phyloP scores from a whole-genome alignment of 35 echinoderm and acorn worm genomes.

The Ptychodera flava region DNA sequence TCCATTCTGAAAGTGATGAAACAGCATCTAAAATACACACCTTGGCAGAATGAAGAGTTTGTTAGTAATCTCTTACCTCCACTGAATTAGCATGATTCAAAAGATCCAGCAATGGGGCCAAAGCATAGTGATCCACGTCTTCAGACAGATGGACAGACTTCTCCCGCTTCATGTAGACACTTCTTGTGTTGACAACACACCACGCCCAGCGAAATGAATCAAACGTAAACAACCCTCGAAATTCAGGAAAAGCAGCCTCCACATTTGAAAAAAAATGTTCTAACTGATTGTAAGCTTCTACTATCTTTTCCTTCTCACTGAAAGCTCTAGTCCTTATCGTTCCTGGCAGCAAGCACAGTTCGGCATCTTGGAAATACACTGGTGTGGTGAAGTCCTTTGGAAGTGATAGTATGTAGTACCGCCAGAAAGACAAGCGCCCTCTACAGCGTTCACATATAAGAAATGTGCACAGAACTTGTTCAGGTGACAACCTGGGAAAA shows the following conservation, averaged over 20 bases:
- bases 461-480: conserved; percentile 59
- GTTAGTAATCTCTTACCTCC: conserved; percentile 31
- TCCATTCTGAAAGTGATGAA: too few species aligned
- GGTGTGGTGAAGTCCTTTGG: conserved; percentile 40
- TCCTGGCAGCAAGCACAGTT: conserved; percentile 25
- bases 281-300: conserved; percentile 27
- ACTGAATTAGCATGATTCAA: conserved; percentile 76
- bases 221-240: conserved; percentile 16
- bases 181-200: conserved; percentile 85
- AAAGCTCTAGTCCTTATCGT: not conserved
- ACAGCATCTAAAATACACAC: too few species aligned
- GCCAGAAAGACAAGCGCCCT: conserved; percentile 51
- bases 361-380: conserved; percentile 36
- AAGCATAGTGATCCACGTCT: conserved; percentile 50
- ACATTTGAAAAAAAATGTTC: conserved; percentile 12
- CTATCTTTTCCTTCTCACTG: conserved; percentile 20
- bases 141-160: conserved; percentile 28
- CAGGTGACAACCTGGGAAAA: conserved; percentile 25
- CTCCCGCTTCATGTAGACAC: not conserved
- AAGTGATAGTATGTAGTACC: conserved; percentile 62
- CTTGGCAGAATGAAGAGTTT: not conserved
- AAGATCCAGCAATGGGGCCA: conserved; percentile 79
- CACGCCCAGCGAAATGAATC: conserved; percentile 76
- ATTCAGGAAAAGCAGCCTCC: conserved; percentile 19
- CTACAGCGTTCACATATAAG: conserved; percentile 58